These are phyloP conservation scores for Lepidothrix coronata DNA, from an alignment of 2,113 vertebrate genomes.

Conservation along the genomic window DNA sequence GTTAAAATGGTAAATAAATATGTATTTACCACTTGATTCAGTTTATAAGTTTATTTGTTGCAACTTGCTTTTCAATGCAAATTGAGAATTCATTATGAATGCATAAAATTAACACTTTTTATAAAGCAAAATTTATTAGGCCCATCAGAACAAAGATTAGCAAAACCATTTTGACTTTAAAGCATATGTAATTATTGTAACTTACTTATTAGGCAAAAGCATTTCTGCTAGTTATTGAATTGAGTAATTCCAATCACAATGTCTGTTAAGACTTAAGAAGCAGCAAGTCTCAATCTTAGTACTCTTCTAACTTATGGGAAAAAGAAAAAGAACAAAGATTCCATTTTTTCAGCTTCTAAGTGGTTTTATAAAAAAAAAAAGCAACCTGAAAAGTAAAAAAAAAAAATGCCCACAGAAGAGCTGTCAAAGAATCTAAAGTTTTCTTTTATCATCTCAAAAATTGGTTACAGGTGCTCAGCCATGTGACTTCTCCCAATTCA, in stretches of 20 bases:
- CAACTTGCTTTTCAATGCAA: neutral
- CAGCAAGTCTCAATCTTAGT: neutral
- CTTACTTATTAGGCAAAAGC: neutral
- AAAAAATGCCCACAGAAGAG: neutral
- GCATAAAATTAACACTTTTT: neutral
- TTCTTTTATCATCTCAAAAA: constrained; percentile 25
- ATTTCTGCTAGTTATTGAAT: neutral
- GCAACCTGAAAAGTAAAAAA: neutral
- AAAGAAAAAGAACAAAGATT: neutral
- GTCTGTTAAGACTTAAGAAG: neutral
- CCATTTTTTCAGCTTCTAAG: neutral
- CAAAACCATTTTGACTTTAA: neutral
- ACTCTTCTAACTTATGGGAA: too few species aligned
- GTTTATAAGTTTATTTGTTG: neutral
- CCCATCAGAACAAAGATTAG: neutral
- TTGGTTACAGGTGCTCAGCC: neutral
- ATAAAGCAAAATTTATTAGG: neutral
- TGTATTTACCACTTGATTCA: neutral
- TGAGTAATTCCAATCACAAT: neutral
- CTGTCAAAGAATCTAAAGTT: neutral
- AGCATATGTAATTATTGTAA: neutral
- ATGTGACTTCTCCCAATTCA: constrained; percentile 13
- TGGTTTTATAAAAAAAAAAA: neutral
- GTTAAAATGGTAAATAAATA: neutral
- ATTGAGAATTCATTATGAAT: neutral